A percentile compares a stretch with the other conserved stretches of the same genome.
Evolutionary conservation across 2,113 vertebrate species (phyloP).

Genomic region (Panurus biarmicus): DNA sequence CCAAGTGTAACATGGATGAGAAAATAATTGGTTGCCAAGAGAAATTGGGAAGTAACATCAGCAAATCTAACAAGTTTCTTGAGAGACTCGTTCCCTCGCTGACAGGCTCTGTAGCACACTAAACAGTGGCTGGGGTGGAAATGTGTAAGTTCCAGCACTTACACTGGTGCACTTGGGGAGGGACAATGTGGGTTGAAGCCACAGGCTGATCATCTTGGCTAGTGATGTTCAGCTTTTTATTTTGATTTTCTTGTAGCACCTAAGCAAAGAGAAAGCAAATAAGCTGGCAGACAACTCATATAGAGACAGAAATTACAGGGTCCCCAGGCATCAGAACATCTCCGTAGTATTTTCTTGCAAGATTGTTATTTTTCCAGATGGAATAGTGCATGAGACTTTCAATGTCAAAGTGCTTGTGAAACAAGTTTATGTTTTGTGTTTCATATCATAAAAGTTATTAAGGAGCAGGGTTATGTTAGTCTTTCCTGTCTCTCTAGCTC

Average conservation of each 20-base stretch:
- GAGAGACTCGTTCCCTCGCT: neutral
- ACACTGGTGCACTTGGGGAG: neutral
- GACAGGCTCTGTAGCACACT: neutral
- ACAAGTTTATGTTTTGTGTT: neutral
- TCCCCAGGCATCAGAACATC: neutral
- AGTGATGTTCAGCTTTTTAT: neutral
- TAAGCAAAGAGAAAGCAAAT: neutral
- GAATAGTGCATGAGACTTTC: neutral
- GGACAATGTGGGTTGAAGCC: neutral
- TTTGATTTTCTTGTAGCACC: neutral
- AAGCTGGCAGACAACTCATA: neutral
- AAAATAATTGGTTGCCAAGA: conserved; percentile 13
- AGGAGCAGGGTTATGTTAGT: neutral
- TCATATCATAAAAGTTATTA: neutral
- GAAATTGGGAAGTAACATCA: neutral
- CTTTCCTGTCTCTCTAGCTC: neutral
- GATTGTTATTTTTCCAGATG: neutral
- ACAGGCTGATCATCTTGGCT: neutral
- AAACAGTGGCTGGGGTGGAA: neutral
- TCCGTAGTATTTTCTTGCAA: neutral
- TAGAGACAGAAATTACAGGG: neutral
- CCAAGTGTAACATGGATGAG: neutral
- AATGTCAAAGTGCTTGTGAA: neutral
- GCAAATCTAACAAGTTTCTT: neutral
- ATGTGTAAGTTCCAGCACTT: neutral